A percentile compares a stretch with the other conserved stretches of the same genome.
Conservation (phyloP, 2,797 vertebrate genomes). For the Taeniopygia guttata region DNA sequence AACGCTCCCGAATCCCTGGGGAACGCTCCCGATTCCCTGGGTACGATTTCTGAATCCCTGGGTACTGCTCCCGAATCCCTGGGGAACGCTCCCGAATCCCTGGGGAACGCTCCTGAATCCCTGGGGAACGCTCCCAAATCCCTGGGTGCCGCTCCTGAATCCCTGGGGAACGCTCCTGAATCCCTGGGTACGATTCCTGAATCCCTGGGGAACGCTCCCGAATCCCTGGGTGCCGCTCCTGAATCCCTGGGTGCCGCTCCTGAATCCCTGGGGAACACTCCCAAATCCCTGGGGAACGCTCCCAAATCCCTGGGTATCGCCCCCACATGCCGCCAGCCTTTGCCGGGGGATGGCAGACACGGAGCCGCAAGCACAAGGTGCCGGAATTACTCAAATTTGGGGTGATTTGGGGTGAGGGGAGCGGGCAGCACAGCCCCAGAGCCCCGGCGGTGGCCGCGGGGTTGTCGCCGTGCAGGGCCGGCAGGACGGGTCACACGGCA, state of each 20-base stretch:
- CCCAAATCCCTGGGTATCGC: too few species aligned
- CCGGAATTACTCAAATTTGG: neutral
- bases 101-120: neutral
- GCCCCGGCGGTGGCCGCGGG: neutral
- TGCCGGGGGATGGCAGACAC: rapidly evolving
- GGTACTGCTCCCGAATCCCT: too few species aligned
- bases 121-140: rapidly evolving
- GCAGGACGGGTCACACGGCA: too few species aligned
- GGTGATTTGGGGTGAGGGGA: neutral
- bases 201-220: too few species aligned
- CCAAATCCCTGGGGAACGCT: rapidly evolving
- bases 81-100: too few species aligned
- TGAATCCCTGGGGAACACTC: rapidly evolving
- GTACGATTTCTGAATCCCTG: too few species aligned
- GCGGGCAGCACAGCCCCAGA: neutral
- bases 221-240: too few species aligned
- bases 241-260: constrained; percentile 15
- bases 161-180: constrained; percentile 37
- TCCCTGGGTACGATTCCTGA: rapidly evolving
- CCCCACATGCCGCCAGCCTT: neutral
- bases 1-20: too few species aligned
- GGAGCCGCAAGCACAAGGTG: rapidly evolving
- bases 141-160: too few species aligned
- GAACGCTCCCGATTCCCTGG: too few species aligned
- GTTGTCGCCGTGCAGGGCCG: neutral